These are phyloP conservation scores for Epinephelus cyanopodus DNA, from an alignment of 2,113 vertebrate species.

Conservation along the genomic window DNA sequence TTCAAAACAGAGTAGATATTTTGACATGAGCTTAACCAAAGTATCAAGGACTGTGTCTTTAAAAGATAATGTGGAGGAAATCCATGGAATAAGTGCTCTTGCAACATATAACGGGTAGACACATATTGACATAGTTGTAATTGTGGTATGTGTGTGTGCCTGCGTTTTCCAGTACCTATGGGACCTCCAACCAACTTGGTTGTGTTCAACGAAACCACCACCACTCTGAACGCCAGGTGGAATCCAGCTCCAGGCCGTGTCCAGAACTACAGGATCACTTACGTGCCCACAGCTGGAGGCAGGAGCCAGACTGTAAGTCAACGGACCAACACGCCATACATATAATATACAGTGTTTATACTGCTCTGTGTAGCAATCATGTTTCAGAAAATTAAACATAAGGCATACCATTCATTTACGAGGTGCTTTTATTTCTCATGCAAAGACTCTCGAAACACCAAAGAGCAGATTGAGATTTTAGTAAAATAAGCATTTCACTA, in stretches of 20 bases:
- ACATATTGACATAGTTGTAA: constrained; percentile 16
- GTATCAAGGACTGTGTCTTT: constrained; percentile 77
- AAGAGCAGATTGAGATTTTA: neutral
- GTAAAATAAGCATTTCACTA: neutral
- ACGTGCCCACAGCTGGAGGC: constrained; percentile 89
- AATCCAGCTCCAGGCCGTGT: constrained; percentile 92
- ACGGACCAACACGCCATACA: neutral
- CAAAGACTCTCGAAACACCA: neutral
- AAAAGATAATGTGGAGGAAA: constrained; percentile 50
- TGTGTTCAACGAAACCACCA: constrained; percentile 95
- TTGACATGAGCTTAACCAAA: constrained; percentile 5
- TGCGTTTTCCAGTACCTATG: constrained; percentile 83
- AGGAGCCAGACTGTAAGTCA: constrained; percentile 88
- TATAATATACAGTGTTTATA: too few species aligned
- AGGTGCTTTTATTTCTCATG: neutral
- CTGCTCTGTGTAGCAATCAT: neutral
- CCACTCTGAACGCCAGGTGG: constrained; percentile 94
- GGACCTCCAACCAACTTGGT: constrained; percentile 93
- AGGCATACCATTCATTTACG: neutral
- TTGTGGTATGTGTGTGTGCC: constrained; percentile 28
- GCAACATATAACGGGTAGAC: neutral
- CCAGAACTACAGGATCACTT: constrained; percentile 92
- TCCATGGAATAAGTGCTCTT: neutral
- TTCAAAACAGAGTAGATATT: neutral
- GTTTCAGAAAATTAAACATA: neutral